Percentiles rank a stretch among this genome's conserved stretches.
phyloP scores from a whole-genome alignment of 30 jellyfish, hydroid and myxozoan genomes.

The Nemopilema nomurai region DNA sequence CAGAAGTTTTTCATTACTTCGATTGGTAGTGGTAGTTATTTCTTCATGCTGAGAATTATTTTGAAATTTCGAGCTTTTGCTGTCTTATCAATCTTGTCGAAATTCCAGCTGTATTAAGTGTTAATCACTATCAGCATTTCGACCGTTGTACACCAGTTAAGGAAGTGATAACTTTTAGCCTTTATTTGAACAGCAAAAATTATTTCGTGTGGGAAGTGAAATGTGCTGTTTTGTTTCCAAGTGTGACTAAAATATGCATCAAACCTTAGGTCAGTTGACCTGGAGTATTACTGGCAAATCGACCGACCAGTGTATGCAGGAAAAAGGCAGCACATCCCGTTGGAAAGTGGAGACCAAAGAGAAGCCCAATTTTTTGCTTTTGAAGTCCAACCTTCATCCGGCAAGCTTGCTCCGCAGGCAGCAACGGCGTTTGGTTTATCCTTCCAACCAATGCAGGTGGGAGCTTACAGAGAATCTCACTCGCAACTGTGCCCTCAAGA shows the following conservation, averaged over 20 bases:
- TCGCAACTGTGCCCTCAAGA: not conserved
- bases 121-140: too few relatives aligned
- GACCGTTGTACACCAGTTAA: too few relatives aligned
- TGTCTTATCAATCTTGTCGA: too few relatives aligned
- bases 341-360: not conserved
- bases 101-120: too few relatives aligned
- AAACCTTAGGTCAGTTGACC: constrained; percentile 56
- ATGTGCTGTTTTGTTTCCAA: not conserved
- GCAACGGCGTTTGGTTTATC: not conserved
- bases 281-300: constrained; percentile 41
- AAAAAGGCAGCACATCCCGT: not conserved
- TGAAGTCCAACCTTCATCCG: constrained; percentile 27
- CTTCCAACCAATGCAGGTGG: constrained; percentile 59
- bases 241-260: not conserved
- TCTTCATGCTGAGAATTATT: too few relatives aligned
- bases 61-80: too few relatives aligned
- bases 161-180: too few relatives aligned
- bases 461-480: not conserved
- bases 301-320: constrained; percentile 51
- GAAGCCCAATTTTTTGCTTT: not conserved
- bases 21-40: too few relatives aligned
- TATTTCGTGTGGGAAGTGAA: not conserved
- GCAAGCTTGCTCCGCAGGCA: constrained; percentile 40
- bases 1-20: too few relatives aligned
- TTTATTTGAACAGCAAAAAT: too few relatives aligned